phyloP scores from a whole-genome alignment of 2,113 vertebrate species.

The Podocnemis expansa region DNA sequence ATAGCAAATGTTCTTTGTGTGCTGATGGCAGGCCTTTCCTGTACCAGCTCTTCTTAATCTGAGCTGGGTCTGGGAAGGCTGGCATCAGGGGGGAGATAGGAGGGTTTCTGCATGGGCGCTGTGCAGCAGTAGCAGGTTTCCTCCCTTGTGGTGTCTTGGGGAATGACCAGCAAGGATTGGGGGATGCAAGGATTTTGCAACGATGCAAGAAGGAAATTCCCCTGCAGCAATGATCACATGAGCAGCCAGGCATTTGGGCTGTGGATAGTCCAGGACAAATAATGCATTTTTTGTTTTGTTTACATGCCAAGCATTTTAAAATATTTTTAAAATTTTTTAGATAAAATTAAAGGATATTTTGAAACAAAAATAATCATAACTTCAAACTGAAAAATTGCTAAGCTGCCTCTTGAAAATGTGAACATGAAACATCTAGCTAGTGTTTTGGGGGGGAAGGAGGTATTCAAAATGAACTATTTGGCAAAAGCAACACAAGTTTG shows the following conservation, averaged over 20 bases:
- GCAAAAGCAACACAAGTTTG: not conserved
- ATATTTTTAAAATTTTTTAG: not conserved
- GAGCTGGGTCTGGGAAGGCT: not conserved
- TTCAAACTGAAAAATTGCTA: not conserved
- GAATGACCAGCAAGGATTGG: not conserved
- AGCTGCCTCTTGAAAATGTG: not conserved
- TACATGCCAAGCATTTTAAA: not conserved
- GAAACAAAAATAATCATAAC: not conserved
- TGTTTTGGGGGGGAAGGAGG: too few species aligned
- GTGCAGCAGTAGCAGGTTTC: not conserved
- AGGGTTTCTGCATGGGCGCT: not conserved
- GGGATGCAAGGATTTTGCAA: too few species aligned
- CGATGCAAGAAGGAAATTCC: not conserved
- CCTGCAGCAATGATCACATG: not conserved
- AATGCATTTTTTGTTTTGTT: not conserved
- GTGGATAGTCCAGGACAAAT: not conserved
- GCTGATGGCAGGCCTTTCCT: rapidly evolving
- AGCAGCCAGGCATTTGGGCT: not conserved
- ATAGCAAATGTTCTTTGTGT: not conserved
- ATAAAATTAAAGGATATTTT: not conserved
- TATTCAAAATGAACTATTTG: not conserved
- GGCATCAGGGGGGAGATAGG: not conserved
- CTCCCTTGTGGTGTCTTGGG: not conserved
- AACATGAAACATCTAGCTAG: not conserved
- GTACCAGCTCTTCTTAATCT: not conserved